Evolutionary conservation across 2,113 vertebrate species (phyloP).

Genomic region (Amia ocellicauda): DNA sequence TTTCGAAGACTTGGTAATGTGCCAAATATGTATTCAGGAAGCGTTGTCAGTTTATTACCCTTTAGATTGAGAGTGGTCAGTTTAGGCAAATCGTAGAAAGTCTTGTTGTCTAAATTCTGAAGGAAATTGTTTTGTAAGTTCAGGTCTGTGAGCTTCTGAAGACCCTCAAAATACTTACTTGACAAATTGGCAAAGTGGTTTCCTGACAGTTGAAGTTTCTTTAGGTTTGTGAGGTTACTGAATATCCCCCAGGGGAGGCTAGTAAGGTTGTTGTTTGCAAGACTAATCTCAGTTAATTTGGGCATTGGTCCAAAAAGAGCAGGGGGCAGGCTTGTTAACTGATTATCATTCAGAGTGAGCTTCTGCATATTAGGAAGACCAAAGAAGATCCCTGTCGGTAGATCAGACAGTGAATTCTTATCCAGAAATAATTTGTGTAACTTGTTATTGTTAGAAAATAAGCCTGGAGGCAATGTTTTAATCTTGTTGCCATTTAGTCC

Average conservation of each 20-base stretch:
- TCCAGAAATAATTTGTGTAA: constrained; percentile 57
- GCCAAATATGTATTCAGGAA: constrained; percentile 51
- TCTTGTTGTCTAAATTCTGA: constrained; percentile 37
- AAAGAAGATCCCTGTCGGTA: constrained; percentile 57
- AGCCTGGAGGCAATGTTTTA: constrained; percentile 45
- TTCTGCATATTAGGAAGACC: constrained; percentile 58
- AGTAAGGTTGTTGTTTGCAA: constrained; percentile 59
- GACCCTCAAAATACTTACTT: constrained; percentile 57
- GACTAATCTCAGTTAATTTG: constrained; percentile 53
- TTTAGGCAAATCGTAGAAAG: constrained; percentile 51
- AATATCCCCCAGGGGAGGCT: constrained; percentile 57
- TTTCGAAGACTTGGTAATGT: constrained; percentile 49
- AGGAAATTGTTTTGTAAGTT: constrained; percentile 59
- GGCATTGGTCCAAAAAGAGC: constrained; percentile 59
- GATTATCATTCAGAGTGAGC: constrained; percentile 59
- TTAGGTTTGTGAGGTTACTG: constrained; percentile 52
- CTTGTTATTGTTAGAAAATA: constrained; percentile 61
- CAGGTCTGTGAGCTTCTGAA: constrained; percentile 56
- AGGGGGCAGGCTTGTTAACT: constrained; percentile 50
- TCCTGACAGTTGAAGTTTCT: constrained; percentile 60
- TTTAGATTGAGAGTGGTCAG: constrained; percentile 55
- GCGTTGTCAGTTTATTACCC: constrained; percentile 48
- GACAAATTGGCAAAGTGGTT: constrained; percentile 57
- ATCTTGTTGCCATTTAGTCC: constrained; percentile 59
- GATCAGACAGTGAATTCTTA: constrained; percentile 39